phyloP scores from a whole-genome alignment of 2,113 vertebrate genomes.

The Physeter macrocephalus region DNA sequence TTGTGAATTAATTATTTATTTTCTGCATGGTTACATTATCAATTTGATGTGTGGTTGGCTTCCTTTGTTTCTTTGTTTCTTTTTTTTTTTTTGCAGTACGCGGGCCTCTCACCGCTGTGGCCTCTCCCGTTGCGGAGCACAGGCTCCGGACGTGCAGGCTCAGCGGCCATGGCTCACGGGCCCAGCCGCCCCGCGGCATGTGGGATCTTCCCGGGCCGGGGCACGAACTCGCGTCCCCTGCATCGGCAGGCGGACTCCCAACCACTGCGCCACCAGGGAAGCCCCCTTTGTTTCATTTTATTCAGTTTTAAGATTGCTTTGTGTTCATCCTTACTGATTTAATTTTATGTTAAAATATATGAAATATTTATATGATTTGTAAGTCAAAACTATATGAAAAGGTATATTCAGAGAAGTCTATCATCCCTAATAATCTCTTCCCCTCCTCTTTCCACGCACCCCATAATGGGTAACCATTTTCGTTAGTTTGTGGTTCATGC shows the following conservation, averaged over 20 bases:
- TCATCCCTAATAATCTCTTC: neutral
- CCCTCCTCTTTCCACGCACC: neutral
- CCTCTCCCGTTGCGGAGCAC: too few species aligned
- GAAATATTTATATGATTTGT: neutral
- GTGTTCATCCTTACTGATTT: neutral
- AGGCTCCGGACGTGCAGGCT: too few species aligned
- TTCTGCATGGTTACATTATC: neutral
- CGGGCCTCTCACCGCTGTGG: too few species aligned
- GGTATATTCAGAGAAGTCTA: neutral
- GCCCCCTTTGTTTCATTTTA: constrained; percentile 26
- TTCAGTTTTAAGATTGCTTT: constrained; percentile 33
- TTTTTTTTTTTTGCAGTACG: too few species aligned
- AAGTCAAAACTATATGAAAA: constrained; percentile 11
- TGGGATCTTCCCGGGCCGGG: too few species aligned
- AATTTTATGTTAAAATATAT: constrained; percentile 40
- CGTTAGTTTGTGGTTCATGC: neutral
- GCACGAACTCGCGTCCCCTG: too few species aligned
- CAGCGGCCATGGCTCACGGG: too few species aligned
- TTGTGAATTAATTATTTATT: neutral
- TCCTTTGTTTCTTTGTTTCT: constrained; percentile 34
- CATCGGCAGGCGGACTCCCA: too few species aligned
- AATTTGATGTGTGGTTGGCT: neutral
- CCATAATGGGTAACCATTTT: neutral
- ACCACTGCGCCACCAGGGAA: too few species aligned
- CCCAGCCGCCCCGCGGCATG: too few species aligned